Conservation (phyloP, 2,888 invertebrate genomes). For the Abrostola triplasia region DNA sequence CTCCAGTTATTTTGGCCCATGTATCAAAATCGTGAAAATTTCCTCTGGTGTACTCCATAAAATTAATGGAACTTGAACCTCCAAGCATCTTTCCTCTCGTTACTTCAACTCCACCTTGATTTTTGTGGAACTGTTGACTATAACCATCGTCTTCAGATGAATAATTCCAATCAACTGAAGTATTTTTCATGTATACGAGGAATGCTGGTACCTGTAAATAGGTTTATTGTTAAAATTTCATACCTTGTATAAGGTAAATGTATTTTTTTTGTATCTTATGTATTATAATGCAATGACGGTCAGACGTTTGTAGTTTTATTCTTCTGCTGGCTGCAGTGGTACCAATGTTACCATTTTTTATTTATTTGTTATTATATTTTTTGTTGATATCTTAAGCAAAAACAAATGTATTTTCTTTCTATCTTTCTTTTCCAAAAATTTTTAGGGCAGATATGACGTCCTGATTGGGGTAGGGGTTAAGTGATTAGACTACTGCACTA, state of each 20-base stretch:
- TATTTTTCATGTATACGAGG: constrained; percentile 26
- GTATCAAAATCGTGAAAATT: constrained; percentile 70
- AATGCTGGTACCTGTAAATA: constrained; percentile 41
- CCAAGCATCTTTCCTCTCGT: constrained; percentile 89
- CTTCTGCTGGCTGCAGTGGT: too few species aligned
- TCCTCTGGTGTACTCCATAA: constrained; percentile 85
- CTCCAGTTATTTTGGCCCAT: constrained; percentile 82
- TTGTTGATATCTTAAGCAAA: too few species aligned
- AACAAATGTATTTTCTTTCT: too few species aligned
- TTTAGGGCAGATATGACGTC: too few species aligned
- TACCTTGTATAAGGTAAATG: background rate
- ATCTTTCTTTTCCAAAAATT: too few species aligned
- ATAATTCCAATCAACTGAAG: constrained; percentile 66
- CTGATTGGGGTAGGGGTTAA: too few species aligned
- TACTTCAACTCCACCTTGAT: constrained; percentile 42
- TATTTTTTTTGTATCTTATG: too few species aligned
- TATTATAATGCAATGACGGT: too few species aligned
- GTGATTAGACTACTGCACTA: too few species aligned
- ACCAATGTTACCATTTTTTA: too few species aligned
- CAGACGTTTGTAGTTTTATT: too few species aligned
- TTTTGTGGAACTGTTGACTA: constrained; percentile 41
- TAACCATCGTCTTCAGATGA: constrained; percentile 63
- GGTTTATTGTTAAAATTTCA: background rate
- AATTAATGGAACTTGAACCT: constrained; percentile 85
- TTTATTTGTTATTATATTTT: too few species aligned